Evolutionary conservation across 2,888 invertebrate species (phyloP), one percentile per base, ranked within the genome.

Genomic region (Lacanobia wlatinum): DNA sequence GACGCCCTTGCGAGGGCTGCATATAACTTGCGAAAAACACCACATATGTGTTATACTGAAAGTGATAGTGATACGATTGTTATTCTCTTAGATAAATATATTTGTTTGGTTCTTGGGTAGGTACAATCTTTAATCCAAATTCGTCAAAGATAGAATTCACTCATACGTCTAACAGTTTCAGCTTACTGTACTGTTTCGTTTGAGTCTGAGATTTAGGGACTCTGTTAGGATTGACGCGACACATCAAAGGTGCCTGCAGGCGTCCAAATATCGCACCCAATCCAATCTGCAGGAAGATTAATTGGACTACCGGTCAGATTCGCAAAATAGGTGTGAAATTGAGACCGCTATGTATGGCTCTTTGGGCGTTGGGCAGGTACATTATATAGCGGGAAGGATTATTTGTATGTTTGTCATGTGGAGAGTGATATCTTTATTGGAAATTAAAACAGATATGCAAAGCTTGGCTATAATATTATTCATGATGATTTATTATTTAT

Each of bases 261-360:
- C 76, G 66, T 67, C 72, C 63, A 80, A 81, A 77, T 80, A 77
- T 80, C 66, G 66, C 66, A 76, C n/a, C 76, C 60, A 69, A 80
- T 80, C 77, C 73, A 72, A 80, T 80, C 81, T 80, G 67, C 77
- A 81, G 70, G 69, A 72, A 76, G 73, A 77, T 81, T 80, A 73
- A 73, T 80, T 77, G 70, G 28, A 67, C 56, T 61, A 70, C 69
- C 68, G 80, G 65, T 70, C 68, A 77, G 65, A 80, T 63, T 59
- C 60, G 53, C 80, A 80, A 80, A 80, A 76, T 81, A 81, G 81
- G 81, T 80, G 80, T 81, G 80, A 76, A 80, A 80, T 80, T 69
- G 80, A 76, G 72, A 70, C 43, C 18, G 40, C 58, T 65, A 66
- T 73, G 52, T 59, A 58, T 46, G n/a, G 21, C 53, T 65, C 52